phyloP scores from a whole-genome alignment of 2,888 invertebrate genomes.

The Crepidodera aurea region DNA sequence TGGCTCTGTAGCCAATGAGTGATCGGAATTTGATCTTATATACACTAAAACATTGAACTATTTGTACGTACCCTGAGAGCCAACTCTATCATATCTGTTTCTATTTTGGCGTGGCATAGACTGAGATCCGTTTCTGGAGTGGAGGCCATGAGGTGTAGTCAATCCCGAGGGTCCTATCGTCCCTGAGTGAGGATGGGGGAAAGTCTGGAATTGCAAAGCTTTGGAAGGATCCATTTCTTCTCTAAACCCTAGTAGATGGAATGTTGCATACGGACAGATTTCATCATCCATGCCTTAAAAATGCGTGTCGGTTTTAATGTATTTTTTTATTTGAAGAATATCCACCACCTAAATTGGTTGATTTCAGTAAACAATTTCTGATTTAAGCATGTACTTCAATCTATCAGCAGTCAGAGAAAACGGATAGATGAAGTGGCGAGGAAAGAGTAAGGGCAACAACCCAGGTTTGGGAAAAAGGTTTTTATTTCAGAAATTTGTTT shows the following conservation, averaged over 20 bases:
- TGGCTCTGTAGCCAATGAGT: too few species aligned
- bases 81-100: constrained; percentile 60
- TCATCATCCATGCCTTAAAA: constrained; percentile 90
- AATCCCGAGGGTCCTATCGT: constrained; percentile 84
- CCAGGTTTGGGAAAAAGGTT: too few species aligned
- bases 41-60: too few species aligned
- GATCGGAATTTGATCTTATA: too few species aligned
- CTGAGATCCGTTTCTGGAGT: constrained; percentile 87
- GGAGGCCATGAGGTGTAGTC: constrained; percentile 71
- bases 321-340: not conserved
- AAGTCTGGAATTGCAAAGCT: constrained; percentile 89
- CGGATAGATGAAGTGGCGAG: too few species aligned
- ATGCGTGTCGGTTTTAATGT: not conserved
- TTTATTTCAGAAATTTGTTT: too few species aligned
- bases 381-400: too few species aligned
- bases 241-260: constrained; percentile 93
- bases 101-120: constrained; percentile 75
- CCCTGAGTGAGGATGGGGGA: constrained; percentile 85
- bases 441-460: too few species aligned
- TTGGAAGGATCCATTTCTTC: constrained; percentile 95
- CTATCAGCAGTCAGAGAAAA: too few species aligned
- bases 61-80: constrained; percentile 57
- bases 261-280: constrained; percentile 96
- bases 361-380: too few species aligned
- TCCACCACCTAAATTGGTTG: constrained; percentile 12